These are phyloP conservation scores for Tapera naevia DNA, from an alignment of 2,797 vertebrate species.

Conservation along the genomic window DNA sequence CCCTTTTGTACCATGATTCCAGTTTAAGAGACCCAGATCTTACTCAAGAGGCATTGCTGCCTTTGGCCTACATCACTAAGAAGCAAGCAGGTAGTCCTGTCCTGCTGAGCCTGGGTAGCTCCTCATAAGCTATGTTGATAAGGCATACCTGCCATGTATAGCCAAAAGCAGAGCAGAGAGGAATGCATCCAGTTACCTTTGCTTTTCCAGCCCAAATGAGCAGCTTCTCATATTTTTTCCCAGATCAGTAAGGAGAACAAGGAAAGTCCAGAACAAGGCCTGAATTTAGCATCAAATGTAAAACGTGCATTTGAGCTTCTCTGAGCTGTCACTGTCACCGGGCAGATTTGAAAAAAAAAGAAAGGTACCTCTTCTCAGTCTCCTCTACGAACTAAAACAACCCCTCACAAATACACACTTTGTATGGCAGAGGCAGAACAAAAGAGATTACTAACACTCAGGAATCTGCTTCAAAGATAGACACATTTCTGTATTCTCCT, in stretches of 20 bases:
- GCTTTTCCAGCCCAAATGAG: neutral
- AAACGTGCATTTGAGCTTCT: neutral
- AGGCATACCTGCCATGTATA: neutral
- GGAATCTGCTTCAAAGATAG: neutral
- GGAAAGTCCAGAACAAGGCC: neutral
- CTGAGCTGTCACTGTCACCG: neutral
- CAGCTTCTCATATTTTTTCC: neutral
- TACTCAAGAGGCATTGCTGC: neutral
- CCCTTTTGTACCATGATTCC: neutral
- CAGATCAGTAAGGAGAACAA: neutral
- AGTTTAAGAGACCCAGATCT: neutral
- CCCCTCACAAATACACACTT: neutral
- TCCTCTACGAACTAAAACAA: neutral
- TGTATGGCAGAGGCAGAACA: neutral
- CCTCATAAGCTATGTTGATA: neutral
- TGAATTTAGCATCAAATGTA: neutral
- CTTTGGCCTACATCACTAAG: neutral
- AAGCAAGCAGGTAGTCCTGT: neutral
- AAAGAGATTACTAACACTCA: neutral
- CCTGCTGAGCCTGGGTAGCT: neutral
- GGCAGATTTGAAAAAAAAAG: neutral
- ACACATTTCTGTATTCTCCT: neutral
- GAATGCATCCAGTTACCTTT: neutral
- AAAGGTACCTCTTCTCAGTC: neutral
- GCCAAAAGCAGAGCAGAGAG: neutral